Percentiles rank a stretch among this genome's conserved stretches.
Conservation (phyloP, 2,888 invertebrate species). For the Oscheius sp. region DNA sequence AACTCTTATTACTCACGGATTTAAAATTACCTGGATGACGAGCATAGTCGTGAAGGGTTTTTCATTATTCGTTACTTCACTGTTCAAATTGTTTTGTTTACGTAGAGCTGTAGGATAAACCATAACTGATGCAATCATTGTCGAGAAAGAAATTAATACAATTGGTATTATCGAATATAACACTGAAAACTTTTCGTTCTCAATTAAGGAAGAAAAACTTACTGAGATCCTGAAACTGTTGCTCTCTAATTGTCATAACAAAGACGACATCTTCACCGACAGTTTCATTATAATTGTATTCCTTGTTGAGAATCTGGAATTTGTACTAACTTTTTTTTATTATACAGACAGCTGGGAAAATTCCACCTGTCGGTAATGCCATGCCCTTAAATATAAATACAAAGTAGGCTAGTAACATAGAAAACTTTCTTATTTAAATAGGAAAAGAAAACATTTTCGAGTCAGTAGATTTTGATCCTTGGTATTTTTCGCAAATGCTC, state of each 20-base stretch:
- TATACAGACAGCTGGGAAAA: too few species aligned
- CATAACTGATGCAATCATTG: not conserved
- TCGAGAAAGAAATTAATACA: not conserved
- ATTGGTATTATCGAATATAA: not conserved
- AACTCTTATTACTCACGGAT: not conserved
- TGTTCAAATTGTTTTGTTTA: conserved; percentile 4
- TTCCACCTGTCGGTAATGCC: too few species aligned
- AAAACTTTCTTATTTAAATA: too few species aligned
- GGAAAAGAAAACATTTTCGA: too few species aligned
- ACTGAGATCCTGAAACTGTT: conserved; percentile 7
- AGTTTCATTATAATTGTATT: not conserved
- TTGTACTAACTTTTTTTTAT: too few species aligned
- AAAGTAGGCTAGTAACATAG: too few species aligned
- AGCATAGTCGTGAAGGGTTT: conserved; percentile 3
- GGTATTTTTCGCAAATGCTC: too few species aligned
- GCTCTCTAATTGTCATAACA: not conserved
- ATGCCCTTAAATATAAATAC: too few species aligned
- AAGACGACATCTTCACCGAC: not conserved
- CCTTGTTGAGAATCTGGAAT: not conserved
- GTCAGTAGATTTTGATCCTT: too few species aligned
- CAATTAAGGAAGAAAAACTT: not conserved
- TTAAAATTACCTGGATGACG: not conserved
- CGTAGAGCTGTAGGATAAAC: conserved; percentile 3
- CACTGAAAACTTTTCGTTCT: not conserved
- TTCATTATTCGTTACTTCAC: not conserved